A percentile compares a stretch with the other conserved stretches of the same genome.
Evolutionary conservation across 2,888 invertebrate species (phyloP).

Genomic region (Mythimna pallens): DNA sequence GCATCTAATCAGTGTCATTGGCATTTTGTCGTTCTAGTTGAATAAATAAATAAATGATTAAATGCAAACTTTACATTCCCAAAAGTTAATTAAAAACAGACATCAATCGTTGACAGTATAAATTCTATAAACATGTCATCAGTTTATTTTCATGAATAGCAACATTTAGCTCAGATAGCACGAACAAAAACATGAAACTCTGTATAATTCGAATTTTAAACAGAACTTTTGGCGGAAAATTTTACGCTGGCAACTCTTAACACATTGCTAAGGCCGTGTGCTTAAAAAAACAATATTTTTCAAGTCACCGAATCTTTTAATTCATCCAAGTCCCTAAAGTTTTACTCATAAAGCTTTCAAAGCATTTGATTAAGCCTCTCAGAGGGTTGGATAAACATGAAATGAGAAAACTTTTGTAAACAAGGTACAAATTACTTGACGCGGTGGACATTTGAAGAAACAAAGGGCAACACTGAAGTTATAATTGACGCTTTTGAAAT

Average conservation of each 20-base stretch:
- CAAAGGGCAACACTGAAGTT: conserved; percentile 66
- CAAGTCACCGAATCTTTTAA: conserved; percentile 67
- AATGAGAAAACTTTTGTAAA: conserved; percentile 76
- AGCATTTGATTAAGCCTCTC: conserved; percentile 77
- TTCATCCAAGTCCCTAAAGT: conserved; percentile 69
- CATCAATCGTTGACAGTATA: not conserved
- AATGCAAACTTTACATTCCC: not conserved
- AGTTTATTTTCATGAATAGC: conserved; percentile 17
- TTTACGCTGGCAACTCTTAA: conserved; percentile 42
- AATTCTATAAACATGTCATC: not conserved
- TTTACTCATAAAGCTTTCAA: conserved; percentile 73
- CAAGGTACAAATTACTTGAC: conserved; percentile 73
- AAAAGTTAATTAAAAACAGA: conserved; percentile 1
- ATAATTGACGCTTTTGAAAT: conserved; percentile 69
- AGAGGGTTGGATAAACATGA: conserved; percentile 72
- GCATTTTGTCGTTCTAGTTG: too few relatives aligned
- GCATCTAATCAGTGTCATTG: too few relatives aligned
- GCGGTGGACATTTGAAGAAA: conserved; percentile 69
- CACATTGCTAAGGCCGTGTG: conserved; percentile 30
- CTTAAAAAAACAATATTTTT: conserved; percentile 53
- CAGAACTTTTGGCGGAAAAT: conserved; percentile 10
- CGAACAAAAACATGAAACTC: conserved; percentile 5
- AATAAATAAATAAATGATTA: too few relatives aligned
- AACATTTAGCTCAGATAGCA: conserved; percentile 15
- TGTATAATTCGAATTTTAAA: conserved; percentile 1